Conservation (phyloP, 2,888 invertebrate species). For the Iphiclides podalirius region DNA sequence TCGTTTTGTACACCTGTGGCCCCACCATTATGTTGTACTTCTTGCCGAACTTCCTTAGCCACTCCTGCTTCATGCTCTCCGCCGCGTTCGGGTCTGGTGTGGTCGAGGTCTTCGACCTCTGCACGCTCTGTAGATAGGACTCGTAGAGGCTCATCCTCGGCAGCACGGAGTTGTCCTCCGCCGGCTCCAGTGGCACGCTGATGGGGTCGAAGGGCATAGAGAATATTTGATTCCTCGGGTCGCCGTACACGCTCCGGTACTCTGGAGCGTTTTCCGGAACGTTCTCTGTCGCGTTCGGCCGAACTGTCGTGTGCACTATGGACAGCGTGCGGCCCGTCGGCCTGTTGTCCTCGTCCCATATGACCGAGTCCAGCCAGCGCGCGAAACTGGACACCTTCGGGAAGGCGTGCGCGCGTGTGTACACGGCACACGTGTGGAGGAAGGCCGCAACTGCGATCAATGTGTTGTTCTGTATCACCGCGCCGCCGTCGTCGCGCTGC, state of each 20-base stretch:
- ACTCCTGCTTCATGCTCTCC: slow-evolving; percentile 38
- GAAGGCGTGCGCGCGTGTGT: slow-evolving; percentile 64
- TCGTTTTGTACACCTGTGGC: slow-evolving; percentile 28
- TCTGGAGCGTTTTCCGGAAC: slow-evolving; percentile 34
- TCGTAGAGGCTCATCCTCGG: slow-evolving; percentile 70
- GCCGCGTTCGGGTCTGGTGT: slow-evolving; percentile 37
- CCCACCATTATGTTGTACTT: slow-evolving; percentile 26
- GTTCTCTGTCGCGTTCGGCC: too few relatives aligned
- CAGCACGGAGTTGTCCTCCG: slow-evolving; percentile 62
- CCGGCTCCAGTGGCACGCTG: slow-evolving; percentile 64
- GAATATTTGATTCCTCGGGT: slow-evolving; percentile 53
- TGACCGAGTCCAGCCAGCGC: slow-evolving; percentile 60
- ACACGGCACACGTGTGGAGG: slow-evolving; percentile 60
- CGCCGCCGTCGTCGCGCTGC: slow-evolving; percentile 70
- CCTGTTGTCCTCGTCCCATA: slow-evolving; percentile 64
- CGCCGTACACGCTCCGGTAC: slow-evolving; percentile 34
- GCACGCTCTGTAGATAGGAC: slow-evolving; percentile 59
- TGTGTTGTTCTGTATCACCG: slow-evolving; percentile 67
- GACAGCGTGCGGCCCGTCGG: slow-evolving; percentile 40
- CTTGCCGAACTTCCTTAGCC: slow-evolving; percentile 46
- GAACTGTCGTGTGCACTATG: slow-evolving; percentile 3
- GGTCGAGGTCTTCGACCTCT: slow-evolving; percentile 47
- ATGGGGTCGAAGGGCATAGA: slow-evolving; percentile 65
- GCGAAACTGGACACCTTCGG: slow-evolving; percentile 59
- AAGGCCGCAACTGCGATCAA: slow-evolving; percentile 58